A percentile compares a stretch with the other conserved stretches of the same genome.
Evolutionary conservation across 2,888 invertebrate species (phyloP).

Genomic region (Bombylius major): DNA sequence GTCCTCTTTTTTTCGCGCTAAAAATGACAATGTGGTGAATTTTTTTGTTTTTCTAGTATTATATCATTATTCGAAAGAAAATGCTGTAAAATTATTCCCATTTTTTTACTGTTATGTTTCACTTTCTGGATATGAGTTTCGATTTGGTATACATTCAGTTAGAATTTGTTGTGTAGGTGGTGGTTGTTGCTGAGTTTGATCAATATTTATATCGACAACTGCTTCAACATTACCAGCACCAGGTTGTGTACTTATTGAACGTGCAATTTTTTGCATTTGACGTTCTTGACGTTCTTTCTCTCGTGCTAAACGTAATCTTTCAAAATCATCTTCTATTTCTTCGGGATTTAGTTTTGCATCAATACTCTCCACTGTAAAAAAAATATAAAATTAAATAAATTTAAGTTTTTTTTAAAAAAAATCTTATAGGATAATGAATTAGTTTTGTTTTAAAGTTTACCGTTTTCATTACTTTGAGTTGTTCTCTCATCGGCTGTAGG

Average conservation of each 20-base stretch:
- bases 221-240: background rate
- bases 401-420: background rate
- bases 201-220: background rate
- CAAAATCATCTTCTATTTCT: constrained; percentile 52
- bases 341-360: constrained; percentile 16
- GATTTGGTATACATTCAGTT: too few relatives aligned
- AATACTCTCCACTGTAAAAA: constrained; percentile 25
- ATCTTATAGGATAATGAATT: background rate
- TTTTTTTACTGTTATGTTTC: too few relatives aligned
- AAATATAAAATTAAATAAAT: background rate
- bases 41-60: too few relatives aligned
- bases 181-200: too few relatives aligned
- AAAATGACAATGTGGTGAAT: too few relatives aligned
- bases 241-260: constrained; percentile 34
- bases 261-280: constrained; percentile 47
- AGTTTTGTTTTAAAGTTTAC: constrained; percentile 14
- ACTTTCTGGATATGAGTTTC: too few relatives aligned
- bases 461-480: constrained; percentile 27
- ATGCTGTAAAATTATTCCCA: too few relatives aligned
- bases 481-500: constrained; percentile 15
- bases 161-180: too few relatives aligned
- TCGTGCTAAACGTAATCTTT: constrained; percentile 51
- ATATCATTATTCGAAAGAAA: too few relatives aligned
- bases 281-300: constrained; percentile 55
- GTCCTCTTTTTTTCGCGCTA: too few relatives aligned